Evolutionary conservation across 2,113 vertebrate species (phyloP).

Genomic region (Nesogale talazaci): DNA sequence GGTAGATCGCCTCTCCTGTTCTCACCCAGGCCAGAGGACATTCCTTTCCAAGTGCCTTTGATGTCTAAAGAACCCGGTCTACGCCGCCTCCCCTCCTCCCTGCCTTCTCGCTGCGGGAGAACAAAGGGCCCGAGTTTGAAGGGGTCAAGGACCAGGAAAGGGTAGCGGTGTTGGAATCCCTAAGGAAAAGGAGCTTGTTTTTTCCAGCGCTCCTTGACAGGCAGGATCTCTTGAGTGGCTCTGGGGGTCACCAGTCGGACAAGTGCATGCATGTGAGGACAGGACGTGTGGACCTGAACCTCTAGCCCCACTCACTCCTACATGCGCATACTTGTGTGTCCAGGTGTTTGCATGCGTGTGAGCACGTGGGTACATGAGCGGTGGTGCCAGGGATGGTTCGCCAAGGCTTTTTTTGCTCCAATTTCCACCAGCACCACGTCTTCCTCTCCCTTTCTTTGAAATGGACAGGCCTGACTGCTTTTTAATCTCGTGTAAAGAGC

Average conservation of each 20-base stretch:
- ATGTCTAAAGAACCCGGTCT: not conserved
- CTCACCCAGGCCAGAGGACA: not conserved
- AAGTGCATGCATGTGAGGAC: not conserved
- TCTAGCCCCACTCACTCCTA: not conserved
- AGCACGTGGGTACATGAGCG: not conserved
- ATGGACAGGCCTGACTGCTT: not conserved
- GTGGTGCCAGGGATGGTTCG: not conserved
- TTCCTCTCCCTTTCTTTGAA: not conserved
- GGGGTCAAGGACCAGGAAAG: not conserved
- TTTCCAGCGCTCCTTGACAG: not conserved
- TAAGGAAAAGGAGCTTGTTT: not conserved
- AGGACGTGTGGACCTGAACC: not conserved
- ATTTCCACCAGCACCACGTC: not conserved
- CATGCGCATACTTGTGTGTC: too few species aligned
- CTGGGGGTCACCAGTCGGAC: not conserved
- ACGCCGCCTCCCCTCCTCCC: not conserved
- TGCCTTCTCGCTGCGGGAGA: not conserved
- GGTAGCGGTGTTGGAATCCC: not conserved
- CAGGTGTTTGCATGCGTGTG: not conserved
- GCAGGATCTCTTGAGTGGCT: not conserved
- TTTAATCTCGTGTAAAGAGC: not conserved
- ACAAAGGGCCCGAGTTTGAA: not conserved
- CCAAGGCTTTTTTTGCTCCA: not conserved
- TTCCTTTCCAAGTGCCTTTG: conserved; percentile 46
- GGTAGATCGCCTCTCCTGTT: not conserved